Conservation (phyloP, 2,888 invertebrate species). For the Phoronis australis region DNA sequence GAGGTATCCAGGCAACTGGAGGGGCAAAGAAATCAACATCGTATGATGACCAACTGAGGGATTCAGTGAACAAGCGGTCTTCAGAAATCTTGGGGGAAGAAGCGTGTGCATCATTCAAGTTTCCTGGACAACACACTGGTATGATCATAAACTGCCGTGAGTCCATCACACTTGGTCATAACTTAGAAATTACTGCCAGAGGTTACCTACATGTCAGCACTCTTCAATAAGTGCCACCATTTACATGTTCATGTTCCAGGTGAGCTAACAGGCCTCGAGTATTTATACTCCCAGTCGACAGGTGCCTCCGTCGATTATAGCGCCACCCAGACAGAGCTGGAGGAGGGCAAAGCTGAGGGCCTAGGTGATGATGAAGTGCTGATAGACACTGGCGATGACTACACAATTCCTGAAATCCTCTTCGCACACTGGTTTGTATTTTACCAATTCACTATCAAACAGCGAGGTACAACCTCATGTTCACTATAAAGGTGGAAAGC, state of each 20-base stretch:
- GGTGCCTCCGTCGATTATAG: background rate
- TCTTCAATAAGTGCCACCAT: too few relatives aligned
- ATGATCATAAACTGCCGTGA: background rate
- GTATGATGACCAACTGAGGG: too few relatives aligned
- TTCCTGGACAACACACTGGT: background rate
- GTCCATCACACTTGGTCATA: too few relatives aligned
- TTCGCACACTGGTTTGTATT: too few relatives aligned
- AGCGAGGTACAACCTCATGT: too few relatives aligned
- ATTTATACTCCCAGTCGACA: background rate
- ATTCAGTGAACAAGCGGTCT: background rate
- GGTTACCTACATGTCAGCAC: too few relatives aligned
- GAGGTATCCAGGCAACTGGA: slow-evolving; percentile 7
- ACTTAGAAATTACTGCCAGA: too few relatives aligned
- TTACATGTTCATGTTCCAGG: background rate
- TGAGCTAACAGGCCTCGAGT: background rate
- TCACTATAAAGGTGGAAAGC: too few relatives aligned
- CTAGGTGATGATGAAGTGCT: background rate
- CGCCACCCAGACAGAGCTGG: background rate
- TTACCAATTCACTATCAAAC: too few relatives aligned
- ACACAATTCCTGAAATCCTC: too few relatives aligned
- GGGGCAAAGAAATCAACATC: too few relatives aligned
- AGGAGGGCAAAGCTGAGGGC: too few relatives aligned
- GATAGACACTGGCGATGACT: background rate
- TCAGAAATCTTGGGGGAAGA: background rate
- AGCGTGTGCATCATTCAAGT: background rate